Base-by-base conservation (phyloP, 2,888 invertebrate species). In the Aphidoletes aphidimyza region DNA sequence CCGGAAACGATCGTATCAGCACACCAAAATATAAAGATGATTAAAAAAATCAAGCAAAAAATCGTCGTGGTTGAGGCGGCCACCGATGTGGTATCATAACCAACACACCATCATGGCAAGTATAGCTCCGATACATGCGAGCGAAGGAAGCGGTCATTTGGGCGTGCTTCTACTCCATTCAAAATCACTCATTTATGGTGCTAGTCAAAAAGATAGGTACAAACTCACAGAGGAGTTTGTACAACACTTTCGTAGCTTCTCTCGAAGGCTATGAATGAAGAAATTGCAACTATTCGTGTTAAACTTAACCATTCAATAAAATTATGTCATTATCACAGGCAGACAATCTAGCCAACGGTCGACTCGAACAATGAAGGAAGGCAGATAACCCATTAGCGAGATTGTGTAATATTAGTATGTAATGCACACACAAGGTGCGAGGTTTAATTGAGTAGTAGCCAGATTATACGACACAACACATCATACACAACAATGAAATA, bases 271-370 rank as follows among this genome's bases (percentile, higher is more conserved):
- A n/a, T n/a, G 69, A 30, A 69, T 69, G 34, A 69, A 69, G 69
- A 30, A 69, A 69, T 30, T n/a, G n/a, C n/a, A 30, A 69, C 26
- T 30, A 69, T 69, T 69, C 69, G 69, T 69, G 69, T 69, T 69
- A 37, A 81, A 81, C 81, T 81, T 81, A 36, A n/a, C n/a, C 37
- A 37, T 81, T 81, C 81, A 81, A 81, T 81, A 81, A 81, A 37
- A 81, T 81, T 81, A n/a, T 81, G 81, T 81, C 81, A 81, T 81
- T 81, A n/a, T n/a, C n/a, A 37, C 81, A 81, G 37, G 39, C 11
- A 39, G 39, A 5, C 5, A 39, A n/a, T n/a, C n/a, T 11, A 39
- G 11, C 11, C n/a, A n/a, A n/a, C n/a, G n/a, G n/a, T n/a, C n/a
- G n/a, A n/a, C n/a, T n/a, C n/a, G n/a, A 11, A 11, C 47, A 19